These are phyloP conservation scores for Buteo buteo DNA, from an alignment of 2,113 vertebrate species.

Conservation along the genomic window DNA sequence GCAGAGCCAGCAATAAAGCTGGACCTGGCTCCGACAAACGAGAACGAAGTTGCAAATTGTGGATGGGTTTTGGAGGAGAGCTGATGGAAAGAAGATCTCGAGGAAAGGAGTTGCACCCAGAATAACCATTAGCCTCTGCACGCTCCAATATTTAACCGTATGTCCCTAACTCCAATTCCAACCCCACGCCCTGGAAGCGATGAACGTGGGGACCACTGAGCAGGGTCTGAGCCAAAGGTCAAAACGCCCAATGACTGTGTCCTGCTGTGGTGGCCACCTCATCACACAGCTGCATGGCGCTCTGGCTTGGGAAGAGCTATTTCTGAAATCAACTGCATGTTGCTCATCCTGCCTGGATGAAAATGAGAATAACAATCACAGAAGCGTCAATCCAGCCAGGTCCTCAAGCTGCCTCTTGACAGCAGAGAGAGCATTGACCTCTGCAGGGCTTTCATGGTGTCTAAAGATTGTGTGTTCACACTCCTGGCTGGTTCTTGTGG, in stretches of 20 bases:
- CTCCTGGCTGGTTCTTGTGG: background rate
- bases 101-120: background rate
- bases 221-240: background rate
- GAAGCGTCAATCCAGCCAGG: background rate
- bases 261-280: background rate
- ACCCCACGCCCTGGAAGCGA: rapidly evolving
- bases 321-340: background rate
- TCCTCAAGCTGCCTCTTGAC: background rate
- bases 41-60: background rate
- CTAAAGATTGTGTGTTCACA: background rate
- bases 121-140: background rate
- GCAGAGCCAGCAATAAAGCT: rapidly evolving
- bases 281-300: rapidly evolving
- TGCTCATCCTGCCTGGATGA: background rate
- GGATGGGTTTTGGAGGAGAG: background rate
- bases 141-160: background rate
- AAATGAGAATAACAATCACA: background rate
- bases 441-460: background rate
- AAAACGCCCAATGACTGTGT: rapidly evolving
- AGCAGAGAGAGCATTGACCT: background rate
- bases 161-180: background rate
- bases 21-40: background rate
- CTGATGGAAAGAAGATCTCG: background rate
- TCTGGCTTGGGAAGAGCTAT: background rate
- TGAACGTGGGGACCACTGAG: rapidly evolving